Base-by-base conservation (phyloP, 2,797 vertebrate species). In the Pogoniulus pusillus region DNA sequence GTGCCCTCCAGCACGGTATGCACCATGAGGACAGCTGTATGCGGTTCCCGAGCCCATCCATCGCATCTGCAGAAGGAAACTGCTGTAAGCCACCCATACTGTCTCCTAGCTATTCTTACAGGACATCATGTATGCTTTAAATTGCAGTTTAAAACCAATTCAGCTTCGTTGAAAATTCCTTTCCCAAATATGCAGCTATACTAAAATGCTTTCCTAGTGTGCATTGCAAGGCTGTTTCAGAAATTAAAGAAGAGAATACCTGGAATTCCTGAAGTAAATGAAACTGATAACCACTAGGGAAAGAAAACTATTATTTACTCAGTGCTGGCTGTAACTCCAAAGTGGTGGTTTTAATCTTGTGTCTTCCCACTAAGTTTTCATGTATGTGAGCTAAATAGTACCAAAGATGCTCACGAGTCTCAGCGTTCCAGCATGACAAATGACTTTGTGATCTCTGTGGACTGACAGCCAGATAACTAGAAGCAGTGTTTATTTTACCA, bases 401-500 rank as follows among this genome's bases (percentile, higher is more conserved):
- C 43, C 64, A 85, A 85, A 81, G 66, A 90, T 51, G 58, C 13
- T 85, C 47, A 15, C 2, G 6, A 74, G 53, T 54, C 72, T 89
- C 75, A 69, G 55, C 53, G 76, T 75, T 91, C 69, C 73, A 72
- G 35, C 2, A 2, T 51, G 82, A 93, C 81, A 92, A 81, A 91
- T 75, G 93, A 37, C 69, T 90, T 93, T 4, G 7, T 74, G 63
- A 72, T 80, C 74, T 87, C 85, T 58, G 35, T 3, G 3, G 39
- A 63, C 30, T 91, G 87, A 90, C 78, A 95, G 94, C 79, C 84
- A 89, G 69, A 69, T 75, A 85, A 96, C 94, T 81, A 94, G 59
- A 95, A 57, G 43, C 71, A 79, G 64, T 62, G 82, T 94, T 94
- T 93, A 92, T 83, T 92, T 94, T 95, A 86, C 90, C 87, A 94